Conservation (phyloP, 2,113 vertebrate species). For the Neotoma lepida region DNA sequence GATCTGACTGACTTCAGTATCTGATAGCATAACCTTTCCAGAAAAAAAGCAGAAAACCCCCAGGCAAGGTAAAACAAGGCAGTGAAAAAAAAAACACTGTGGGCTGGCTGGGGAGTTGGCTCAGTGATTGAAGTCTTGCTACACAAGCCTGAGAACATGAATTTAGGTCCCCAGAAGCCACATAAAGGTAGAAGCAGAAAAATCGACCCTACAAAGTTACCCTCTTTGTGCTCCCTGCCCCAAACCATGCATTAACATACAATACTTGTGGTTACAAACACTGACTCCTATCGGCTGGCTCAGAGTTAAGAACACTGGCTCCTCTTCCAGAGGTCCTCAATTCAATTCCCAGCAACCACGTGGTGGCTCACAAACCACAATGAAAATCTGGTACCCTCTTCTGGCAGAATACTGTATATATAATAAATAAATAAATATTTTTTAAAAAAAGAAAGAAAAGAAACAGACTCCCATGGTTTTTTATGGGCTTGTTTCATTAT, state of each 20-base stretch:
- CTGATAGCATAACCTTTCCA: neutral
- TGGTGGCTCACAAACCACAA: neutral
- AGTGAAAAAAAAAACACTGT: neutral
- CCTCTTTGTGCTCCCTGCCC: neutral
- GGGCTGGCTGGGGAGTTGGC: neutral
- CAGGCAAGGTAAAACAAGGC: neutral
- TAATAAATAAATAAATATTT: too few relatives aligned
- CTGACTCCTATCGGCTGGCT: too few relatives aligned
- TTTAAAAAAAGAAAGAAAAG: too few relatives aligned
- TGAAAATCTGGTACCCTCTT: too few relatives aligned
- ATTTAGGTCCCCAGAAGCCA: neutral
- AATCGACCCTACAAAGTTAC: neutral
- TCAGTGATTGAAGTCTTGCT: neutral
- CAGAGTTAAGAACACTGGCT: neutral
- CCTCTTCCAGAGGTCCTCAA: neutral
- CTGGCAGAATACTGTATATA: too few relatives aligned
- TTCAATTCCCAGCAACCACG: neutral
- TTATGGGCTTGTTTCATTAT: neutral
- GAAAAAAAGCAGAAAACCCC: neutral
- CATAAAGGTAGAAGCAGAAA: neutral
- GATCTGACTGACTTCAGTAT: neutral
- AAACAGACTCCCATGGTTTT: too few relatives aligned
- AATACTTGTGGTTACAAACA: neutral
- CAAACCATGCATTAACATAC: neutral
- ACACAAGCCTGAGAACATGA: too few relatives aligned